A percentile compares a stretch with the other conserved stretches of the same genome.
Conservation (phyloP, 1,140 invertebrate species). For the Drosophila oshimai region DNA sequence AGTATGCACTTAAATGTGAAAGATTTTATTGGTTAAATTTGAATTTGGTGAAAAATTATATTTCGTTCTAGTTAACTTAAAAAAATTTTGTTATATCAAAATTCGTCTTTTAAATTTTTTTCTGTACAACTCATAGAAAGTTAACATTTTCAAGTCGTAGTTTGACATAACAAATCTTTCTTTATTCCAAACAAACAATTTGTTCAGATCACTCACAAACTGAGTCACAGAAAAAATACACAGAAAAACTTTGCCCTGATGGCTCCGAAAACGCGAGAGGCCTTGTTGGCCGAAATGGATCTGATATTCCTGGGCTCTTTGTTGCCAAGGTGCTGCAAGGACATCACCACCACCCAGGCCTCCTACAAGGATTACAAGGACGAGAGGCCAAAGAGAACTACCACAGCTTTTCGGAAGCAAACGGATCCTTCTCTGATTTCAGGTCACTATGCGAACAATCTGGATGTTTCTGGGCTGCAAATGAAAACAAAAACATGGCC, state of each 20-base stretch:
- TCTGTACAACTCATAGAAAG: too few species aligned
- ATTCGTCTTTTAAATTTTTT: too few species aligned
- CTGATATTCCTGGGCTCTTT: slow-evolving; percentile 25
- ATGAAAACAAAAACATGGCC: slow-evolving; percentile 53
- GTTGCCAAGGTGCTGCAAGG: slow-evolving; percentile 19
- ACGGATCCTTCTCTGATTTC: slow-evolving; percentile 44
- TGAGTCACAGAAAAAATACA: slow-evolving; percentile 1
- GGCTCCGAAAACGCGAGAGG: not conserved
- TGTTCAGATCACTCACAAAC: not conserved
- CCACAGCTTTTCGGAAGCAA: slow-evolving; percentile 13
- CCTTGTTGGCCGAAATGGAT: slow-evolving; percentile 10
- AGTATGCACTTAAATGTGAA: too few species aligned
- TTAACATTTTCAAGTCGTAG: too few species aligned
- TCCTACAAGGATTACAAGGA: slow-evolving; percentile 32
- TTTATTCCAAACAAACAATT: not conserved
- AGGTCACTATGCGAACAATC: slow-evolving; percentile 56
- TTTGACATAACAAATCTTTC: not conserved
- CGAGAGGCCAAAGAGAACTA: not conserved
- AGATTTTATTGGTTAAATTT: too few species aligned
- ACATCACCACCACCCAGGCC: slow-evolving; percentile 17
- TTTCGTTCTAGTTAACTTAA: too few species aligned
- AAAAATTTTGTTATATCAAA: too few species aligned
- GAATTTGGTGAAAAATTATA: too few species aligned
- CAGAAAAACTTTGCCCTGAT: not conserved
- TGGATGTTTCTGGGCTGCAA: slow-evolving; percentile 35